Evolutionary conservation across 2,113 vertebrate genomes (phyloP).

Genomic region (Prionailurus bengalensis): DNA sequence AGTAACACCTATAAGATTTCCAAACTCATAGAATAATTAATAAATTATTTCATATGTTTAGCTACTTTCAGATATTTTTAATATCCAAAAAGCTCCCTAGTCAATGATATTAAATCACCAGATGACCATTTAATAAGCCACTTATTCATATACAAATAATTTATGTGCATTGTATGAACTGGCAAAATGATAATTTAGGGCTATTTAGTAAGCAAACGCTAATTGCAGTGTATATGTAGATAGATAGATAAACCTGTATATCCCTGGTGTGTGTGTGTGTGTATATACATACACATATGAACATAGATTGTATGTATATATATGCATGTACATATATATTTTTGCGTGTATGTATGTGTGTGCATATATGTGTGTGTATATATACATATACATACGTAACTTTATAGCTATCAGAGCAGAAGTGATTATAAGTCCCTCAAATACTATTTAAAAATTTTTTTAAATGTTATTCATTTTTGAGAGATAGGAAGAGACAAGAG

Average conservation of each 20-base stretch:
- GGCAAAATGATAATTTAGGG: not conserved
- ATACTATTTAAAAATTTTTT: not conserved
- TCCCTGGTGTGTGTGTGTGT: not conserved
- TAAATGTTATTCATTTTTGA: too few species aligned
- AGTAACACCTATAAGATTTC: not conserved
- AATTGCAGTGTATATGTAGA: not conserved
- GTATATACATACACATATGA: not conserved
- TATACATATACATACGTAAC: not conserved
- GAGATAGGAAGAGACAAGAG: too few species aligned
- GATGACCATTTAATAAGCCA: not conserved
- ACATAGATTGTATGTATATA: not conserved
- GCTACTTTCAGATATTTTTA: not conserved
- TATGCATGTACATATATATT: not conserved
- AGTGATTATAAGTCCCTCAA: not conserved
- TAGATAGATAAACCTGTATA: not conserved
- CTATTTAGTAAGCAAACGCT: not conserved
- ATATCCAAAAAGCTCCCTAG: not conserved
- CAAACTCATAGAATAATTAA: not conserved
- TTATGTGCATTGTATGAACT: not conserved
- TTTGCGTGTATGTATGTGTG: not conserved
- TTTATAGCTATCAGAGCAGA: not conserved
- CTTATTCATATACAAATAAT: constrained; percentile 1
- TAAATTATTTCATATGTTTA: not conserved
- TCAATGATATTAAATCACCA: constrained; percentile 1
- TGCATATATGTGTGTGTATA: not conserved